Percentiles rank a stretch among this genome's conserved stretches.
Conservation (phyloP, 2,113 vertebrate species). For the Pituophis catenifer region DNA sequence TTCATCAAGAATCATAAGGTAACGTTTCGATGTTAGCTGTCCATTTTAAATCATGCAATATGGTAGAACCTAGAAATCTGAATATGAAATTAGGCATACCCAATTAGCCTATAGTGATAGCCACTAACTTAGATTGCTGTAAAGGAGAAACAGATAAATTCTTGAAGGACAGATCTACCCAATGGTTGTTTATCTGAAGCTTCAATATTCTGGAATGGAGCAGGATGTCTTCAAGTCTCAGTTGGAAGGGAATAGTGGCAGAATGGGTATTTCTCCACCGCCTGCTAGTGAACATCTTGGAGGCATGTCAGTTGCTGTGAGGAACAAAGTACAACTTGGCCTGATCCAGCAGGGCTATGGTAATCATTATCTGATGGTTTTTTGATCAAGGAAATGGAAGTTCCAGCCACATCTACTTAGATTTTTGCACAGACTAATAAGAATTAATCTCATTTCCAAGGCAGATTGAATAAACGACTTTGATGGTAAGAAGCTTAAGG, state of each 20-base stretch:
- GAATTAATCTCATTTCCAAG: slow-evolving; percentile 2
- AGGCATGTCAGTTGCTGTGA: neutral
- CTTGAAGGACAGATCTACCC: neutral
- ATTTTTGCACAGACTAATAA: neutral
- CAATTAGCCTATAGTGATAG: neutral
- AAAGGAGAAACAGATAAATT: neutral
- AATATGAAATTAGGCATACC: neutral
- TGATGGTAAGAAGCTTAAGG: neutral
- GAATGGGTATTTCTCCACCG: neutral
- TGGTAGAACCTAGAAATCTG: too few species aligned
- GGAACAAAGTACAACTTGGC: neutral
- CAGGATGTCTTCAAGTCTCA: neutral
- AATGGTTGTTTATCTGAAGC: neutral
- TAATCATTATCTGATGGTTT: neutral
- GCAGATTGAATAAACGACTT: neutral
- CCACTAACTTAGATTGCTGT: neutral
- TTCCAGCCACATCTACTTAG: neutral
- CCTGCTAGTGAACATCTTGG: neutral
- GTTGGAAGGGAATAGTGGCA: neutral
- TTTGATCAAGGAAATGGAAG: neutral
- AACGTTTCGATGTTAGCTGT: too few species aligned
- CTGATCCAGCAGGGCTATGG: neutral
- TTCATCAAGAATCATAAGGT: too few species aligned
- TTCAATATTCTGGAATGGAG: neutral
- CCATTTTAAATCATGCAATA: too few species aligned